Evolutionary conservation across 2,797 vertebrate genomes (phyloP).

Genomic region (Petrocephalus schoutedeni): DNA sequence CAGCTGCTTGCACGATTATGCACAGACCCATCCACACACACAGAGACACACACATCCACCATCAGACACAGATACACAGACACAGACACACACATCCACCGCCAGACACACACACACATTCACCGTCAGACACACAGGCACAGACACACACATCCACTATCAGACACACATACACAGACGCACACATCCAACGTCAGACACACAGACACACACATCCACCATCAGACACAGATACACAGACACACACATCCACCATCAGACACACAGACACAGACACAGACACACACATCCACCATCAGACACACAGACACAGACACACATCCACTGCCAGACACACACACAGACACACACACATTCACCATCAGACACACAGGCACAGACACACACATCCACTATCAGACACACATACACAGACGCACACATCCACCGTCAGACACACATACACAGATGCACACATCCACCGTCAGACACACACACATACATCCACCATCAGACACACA

Average conservation of each 20-base stretch:
- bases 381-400: not conserved
- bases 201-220: not conserved
- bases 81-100: not conserved
- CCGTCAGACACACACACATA: no score
- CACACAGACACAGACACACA: no score
- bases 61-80: not conserved
- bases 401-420: not conserved
- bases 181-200: not conserved
- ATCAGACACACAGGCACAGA: constrained; percentile 24
- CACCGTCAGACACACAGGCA: not conserved
- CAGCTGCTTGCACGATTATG: not conserved
- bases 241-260: no score
- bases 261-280: no score
- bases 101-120: not conserved
- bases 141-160: no score
- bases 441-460: not conserved
- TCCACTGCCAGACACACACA: not conserved
- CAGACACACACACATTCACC: not conserved
- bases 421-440: not conserved
- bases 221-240: not conserved
- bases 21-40: not conserved
- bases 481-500: not conserved
- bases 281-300: no score
- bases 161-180: not conserved
- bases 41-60: not conserved